phyloP scores from a whole-genome alignment of 2,113 vertebrate species.

The Macaca nemestrina region DNA sequence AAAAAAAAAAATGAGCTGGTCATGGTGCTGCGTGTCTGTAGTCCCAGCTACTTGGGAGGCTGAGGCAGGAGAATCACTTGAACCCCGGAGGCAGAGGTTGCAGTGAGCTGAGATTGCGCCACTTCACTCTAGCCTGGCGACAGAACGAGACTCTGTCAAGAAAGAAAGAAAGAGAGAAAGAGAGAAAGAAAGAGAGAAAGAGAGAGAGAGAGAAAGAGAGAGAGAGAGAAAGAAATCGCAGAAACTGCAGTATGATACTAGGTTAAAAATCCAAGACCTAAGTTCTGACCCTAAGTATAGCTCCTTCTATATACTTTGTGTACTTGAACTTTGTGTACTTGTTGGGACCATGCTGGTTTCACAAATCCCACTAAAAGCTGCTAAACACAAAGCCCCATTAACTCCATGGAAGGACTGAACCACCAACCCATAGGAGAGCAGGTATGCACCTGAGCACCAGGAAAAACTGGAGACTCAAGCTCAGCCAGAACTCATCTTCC shows the following conservation, averaged over 20 bases:
- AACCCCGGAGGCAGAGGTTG: too few species aligned
- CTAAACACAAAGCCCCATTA: background rate
- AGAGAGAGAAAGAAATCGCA: background rate
- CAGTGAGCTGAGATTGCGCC: too few species aligned
- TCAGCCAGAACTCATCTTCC: background rate
- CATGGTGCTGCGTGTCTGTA: too few species aligned
- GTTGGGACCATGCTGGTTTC: background rate
- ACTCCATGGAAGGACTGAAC: background rate
- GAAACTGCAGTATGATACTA: background rate
- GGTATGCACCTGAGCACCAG: background rate
- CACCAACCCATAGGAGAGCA: background rate
- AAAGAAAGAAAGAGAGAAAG: too few species aligned
- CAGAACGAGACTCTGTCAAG: too few species aligned
- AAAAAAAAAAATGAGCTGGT: too few species aligned
- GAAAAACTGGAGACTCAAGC: background rate
- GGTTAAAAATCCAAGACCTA: background rate
- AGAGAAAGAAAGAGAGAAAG: too few species aligned
- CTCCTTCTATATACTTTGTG: background rate
- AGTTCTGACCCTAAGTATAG: background rate
- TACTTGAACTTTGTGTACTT: background rate
- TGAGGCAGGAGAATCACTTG: too few species aligned
- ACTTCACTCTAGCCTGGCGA: too few species aligned
- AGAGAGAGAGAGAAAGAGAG: too few species aligned
- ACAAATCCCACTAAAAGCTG: background rate
- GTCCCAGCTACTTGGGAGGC: too few species aligned